Conservation (phyloP, 2,797 vertebrate genomes). For the Aphelocoma californica region DNA sequence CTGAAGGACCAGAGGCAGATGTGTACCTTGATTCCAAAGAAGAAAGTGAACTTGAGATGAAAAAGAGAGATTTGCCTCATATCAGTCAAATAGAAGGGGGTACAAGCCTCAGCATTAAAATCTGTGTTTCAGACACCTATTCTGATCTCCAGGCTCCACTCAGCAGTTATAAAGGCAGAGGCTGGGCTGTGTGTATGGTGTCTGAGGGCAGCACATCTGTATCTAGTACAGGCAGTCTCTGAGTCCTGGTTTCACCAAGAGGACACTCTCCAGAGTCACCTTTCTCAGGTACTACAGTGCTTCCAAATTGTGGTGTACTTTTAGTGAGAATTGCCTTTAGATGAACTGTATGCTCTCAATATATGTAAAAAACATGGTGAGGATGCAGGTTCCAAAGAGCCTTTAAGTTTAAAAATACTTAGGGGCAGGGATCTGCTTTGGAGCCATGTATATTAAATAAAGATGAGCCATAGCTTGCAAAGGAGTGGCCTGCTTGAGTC, state of each 20-base stretch:
- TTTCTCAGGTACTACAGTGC: not conserved
- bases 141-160: not conserved
- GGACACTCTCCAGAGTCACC: fast-evolving
- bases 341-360: not conserved
- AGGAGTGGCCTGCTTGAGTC: not conserved
- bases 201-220: not conserved
- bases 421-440: not conserved
- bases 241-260: not conserved
- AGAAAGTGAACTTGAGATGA: not conserved
- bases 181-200: fast-evolving
- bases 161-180: not conserved
- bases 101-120: not conserved
- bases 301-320: not conserved
- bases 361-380: not conserved
- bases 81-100: not conserved
- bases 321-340: not conserved
- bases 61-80: not conserved
- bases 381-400: not conserved
- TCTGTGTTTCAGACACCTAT: not conserved
- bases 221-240: not conserved
- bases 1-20: not conserved
- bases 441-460: not conserved
- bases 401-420: not conserved
- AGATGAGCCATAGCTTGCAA: not conserved
- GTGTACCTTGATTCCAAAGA: not conserved